Evolutionary conservation across 2,797 vertebrate species (phyloP), one percentile per base, ranked within the genome.

Genomic region (Orientallactaga sibirica): DNA sequence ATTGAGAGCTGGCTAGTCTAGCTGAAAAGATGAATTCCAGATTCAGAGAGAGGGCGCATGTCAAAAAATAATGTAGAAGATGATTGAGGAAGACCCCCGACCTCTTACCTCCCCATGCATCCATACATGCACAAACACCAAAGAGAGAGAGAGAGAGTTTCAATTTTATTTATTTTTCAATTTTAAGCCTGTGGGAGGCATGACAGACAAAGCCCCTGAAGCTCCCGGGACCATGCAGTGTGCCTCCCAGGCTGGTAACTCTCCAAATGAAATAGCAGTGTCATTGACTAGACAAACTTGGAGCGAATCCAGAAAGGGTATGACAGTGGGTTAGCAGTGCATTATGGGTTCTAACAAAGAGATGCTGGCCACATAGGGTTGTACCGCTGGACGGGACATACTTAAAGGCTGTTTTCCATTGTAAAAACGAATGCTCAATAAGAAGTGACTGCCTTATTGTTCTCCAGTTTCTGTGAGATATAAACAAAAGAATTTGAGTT

Each of bases 401-500:
- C 66, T 55, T 71, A 52, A 43, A 29, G 11, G 14, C 20, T 55
- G 7, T 43, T 79, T 37, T 58, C 70, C 12, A 1, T 1, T 5
- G 0, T 22, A 25, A 3, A 29, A 58, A 71, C 29, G 55, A 41
- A 55, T 2, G 24, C 25, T 37, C 58, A 15, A 5, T 15, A 27
- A 66, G 25, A 61, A 64, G 68, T 55, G 48, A 55, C 2, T 76
- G 48, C 22, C 82, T n/a, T 12, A 18, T 55, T 62, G 18, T 12
- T 41, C 77, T 81, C 67, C 64, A 62, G 19, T 11, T 74, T 83
- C 11, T 5, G 52, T 76, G 37, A 66, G 81, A 52, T 33, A 79
- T 58, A 90, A 93, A 94, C 68, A 73, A 52, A 83, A 58, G 61
- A 79, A 88, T 88, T 4, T 0, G 5, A 92, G 74, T 90, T 91